These are phyloP conservation scores for Nannospalax galili DNA, from an alignment of 2,113 vertebrate genomes.

Conservation along the genomic window DNA sequence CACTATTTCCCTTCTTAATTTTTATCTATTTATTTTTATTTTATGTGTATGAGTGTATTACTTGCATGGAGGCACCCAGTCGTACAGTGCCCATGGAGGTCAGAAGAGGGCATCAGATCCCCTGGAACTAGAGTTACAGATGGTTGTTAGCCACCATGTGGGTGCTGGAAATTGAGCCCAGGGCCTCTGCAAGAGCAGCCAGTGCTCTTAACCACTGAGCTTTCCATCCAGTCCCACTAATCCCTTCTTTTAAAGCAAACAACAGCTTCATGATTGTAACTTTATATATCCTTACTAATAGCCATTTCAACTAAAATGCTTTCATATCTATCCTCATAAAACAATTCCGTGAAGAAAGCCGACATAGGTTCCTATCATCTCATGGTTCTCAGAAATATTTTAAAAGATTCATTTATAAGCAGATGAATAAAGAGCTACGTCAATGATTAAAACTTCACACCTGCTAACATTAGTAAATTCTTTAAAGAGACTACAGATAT, in stretches of 20 bases:
- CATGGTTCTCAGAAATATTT: neutral
- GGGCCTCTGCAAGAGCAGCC: too few species aligned
- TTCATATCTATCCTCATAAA: conserved; percentile 14
- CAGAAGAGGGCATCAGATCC: too few species aligned
- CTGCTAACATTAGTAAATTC: neutral
- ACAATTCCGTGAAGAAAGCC: neutral
- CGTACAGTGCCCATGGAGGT: too few species aligned
- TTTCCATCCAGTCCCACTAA: neutral
- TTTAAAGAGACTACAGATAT: neutral
- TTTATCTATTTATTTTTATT: too few species aligned
- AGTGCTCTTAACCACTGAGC: too few species aligned
- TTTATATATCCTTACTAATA: conserved; percentile 15
- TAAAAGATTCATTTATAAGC: neutral
- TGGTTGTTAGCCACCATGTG: too few species aligned
- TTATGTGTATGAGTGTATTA: too few species aligned
- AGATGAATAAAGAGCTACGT: neutral
- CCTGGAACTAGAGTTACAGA: too few species aligned
- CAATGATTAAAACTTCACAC: neutral
- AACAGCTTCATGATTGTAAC: neutral
- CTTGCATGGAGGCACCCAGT: too few species aligned
- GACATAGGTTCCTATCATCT: neutral
- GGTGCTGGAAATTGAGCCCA: too few species aligned
- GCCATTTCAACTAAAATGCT: neutral
- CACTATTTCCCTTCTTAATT: neutral
- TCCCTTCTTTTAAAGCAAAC: conserved; percentile 32